Percentiles rank a stretch among this genome's conserved stretches.
Evolutionary conservation across 1,140 invertebrate genomes (phyloP).

Genomic region (Trichonephila clavata): DNA sequence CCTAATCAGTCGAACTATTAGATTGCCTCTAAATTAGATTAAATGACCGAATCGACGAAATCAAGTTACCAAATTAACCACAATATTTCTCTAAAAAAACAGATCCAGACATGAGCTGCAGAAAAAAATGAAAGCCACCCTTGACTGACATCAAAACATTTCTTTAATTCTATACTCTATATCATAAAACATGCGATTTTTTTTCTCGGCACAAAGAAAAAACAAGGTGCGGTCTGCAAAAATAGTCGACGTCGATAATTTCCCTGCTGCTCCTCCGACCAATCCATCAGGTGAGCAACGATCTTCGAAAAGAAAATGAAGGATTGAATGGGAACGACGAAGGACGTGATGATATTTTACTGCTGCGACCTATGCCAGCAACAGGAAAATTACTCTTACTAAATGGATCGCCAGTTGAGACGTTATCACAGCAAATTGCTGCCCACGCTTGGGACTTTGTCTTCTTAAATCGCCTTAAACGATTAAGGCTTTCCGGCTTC

Average conservation of each 20-base stretch:
- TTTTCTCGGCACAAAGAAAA: background rate
- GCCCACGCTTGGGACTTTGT: constrained; percentile 49
- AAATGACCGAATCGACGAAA: too few species aligned
- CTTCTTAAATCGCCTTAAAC: background rate
- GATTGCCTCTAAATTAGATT: too few species aligned
- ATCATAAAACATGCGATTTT: background rate
- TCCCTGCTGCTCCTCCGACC: background rate
- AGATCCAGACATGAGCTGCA: too few species aligned
- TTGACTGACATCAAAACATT: too few species aligned
- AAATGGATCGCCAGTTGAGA: constrained; percentile 28
- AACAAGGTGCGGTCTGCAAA: background rate
- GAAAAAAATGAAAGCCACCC: too few species aligned
- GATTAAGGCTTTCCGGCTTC: constrained; percentile 11
- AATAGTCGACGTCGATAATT: constrained; percentile 23
- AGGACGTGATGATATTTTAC: constrained; percentile 18
- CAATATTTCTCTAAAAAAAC: too few species aligned
- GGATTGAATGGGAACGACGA: constrained; percentile 10
- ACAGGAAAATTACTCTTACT: constrained; percentile 27
- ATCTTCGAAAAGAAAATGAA: constrained; percentile 24
- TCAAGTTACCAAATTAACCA: too few species aligned
- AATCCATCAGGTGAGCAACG: constrained; percentile 43
- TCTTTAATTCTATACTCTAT: background rate
- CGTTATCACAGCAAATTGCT: constrained; percentile 63
- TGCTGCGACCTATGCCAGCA: background rate
- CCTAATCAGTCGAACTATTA: too few species aligned